A percentile compares a stretch with the other conserved stretches of the same genome.
Conservation (phyloP, 2,797 vertebrate genomes). For the Thamnophis elegans region DNA sequence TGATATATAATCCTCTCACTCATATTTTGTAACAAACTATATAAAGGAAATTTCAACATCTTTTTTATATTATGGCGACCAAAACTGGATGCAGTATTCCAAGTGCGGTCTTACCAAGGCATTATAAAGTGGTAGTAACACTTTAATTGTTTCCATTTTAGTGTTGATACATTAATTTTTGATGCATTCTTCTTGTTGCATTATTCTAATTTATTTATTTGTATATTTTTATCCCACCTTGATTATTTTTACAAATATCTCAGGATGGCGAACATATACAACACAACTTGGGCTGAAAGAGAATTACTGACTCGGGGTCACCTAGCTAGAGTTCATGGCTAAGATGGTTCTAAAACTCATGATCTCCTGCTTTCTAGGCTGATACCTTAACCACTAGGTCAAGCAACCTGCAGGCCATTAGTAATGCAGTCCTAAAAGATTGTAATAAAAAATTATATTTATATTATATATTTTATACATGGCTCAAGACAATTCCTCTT, state of each 20-base stretch:
- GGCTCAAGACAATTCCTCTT: no score
- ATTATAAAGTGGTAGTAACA: not conserved
- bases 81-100: not conserved
- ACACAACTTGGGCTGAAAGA: not conserved
- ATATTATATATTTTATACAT: no score
- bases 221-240: not conserved
- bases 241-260: not conserved
- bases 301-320: not conserved
- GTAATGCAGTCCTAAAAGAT: no score
- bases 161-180: not conserved
- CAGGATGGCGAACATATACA: not conserved
- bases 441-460: no score
- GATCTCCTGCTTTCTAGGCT: not conserved
- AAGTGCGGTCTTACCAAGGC: not conserved
- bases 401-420: no score
- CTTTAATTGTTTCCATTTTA: not conserved
- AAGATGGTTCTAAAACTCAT: not conserved
- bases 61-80: not conserved
- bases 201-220: not conserved
- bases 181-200: not conserved
- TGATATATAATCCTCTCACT: not conserved
- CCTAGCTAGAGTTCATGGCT: not conserved
- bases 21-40: not conserved
- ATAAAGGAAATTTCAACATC: not conserved
- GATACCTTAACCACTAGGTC: not conserved